These are phyloP conservation scores for Merodon equestris DNA, from an alignment of 2,888 invertebrate genomes.

Conservation along the genomic window DNA sequence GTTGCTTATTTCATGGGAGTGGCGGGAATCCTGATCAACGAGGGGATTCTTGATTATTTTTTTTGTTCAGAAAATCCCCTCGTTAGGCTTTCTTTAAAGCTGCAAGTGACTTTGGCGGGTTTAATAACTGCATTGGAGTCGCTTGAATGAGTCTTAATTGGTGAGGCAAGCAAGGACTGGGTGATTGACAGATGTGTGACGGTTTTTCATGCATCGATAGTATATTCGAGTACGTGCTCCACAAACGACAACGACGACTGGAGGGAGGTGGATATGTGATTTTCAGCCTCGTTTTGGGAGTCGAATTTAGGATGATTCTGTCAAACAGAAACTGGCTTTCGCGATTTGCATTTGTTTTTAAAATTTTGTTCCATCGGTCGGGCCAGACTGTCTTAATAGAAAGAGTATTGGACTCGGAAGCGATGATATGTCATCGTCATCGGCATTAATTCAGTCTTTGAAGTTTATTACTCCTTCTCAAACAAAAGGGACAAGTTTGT, in stretches of 20 bases:
- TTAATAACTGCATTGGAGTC: conserved; percentile 48
- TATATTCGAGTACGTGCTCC: background rate
- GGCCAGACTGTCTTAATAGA: background rate
- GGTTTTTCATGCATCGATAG: conserved; percentile 32
- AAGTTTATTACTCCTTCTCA: conserved; percentile 35
- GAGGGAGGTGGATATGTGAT: background rate
- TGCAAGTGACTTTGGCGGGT: background rate
- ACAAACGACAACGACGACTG: too few species aligned
- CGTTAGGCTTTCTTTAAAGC: conserved; percentile 39
- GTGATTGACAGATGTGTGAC: background rate
- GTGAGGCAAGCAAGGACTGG: conserved; percentile 7
- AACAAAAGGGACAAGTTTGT: conserved; percentile 33
- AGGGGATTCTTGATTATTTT: conserved; percentile 34
- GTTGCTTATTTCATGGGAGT: background rate
- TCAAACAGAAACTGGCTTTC: conserved; percentile 41
- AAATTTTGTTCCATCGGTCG: conserved; percentile 41
- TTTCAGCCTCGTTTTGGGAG: conserved; percentile 14
- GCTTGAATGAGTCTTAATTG: conserved; percentile 44
- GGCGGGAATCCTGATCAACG: conserved; percentile 56
- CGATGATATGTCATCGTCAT: conserved; percentile 44
- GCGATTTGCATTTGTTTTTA: conserved; percentile 56
- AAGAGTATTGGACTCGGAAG: conserved; percentile 7
- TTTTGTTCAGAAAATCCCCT: conserved; percentile 32
- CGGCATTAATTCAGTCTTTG: conserved; percentile 39
- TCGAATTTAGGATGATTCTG: conserved; percentile 54